Evolutionary conservation across 2,888 invertebrate species (phyloP), one percentile per base, ranked within the genome.

Genomic region (Hipparchia semele): DNA sequence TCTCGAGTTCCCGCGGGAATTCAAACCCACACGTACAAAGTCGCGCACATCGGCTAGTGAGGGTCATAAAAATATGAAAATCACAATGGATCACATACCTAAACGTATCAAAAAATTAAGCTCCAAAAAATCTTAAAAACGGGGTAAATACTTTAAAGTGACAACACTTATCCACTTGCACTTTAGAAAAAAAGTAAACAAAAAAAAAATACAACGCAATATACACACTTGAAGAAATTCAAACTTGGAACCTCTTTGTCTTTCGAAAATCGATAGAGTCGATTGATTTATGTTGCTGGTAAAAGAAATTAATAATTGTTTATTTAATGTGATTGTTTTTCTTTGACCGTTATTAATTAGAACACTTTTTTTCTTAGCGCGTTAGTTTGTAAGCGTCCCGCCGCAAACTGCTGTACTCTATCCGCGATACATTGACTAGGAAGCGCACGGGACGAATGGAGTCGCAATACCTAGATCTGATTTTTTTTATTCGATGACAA

Each of bases 351-450:
- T 33, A 49, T 64, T 76, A 77, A 77, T 77, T 77, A 13, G 66
- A 59, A 13, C 72, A 74, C 72, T 77, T 75, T 77, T 78, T 68
- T 71, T 73, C 62, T 74, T 81, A 68, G 80, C 77, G 80, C 85
- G 85, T 82, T 84, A 73, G 84, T 89, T 88, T 88, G 86, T 86
- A 87, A 86, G 84, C 80, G 82, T 79, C 80, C 88, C 81, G 81
- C 80, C 82, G 80, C 85, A 84, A 82, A 91, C 91, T 91, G 90
- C 73, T 84, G 82, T 82, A 81, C 84, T 88, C 84, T 87, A 81
- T 83, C 85, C 84, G 85, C 81, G 69, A 68, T 73, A 76, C 75
- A 68, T 74, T 76, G 68, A 67, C 73, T 75, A 73, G 61, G 39
- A 68, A 64, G 72, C 71, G 71, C 74, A 77, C 49, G 33, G 73